Evolutionary conservation across 2,888 invertebrate genomes (phyloP).

Genomic region (Camponotus fellah): DNA sequence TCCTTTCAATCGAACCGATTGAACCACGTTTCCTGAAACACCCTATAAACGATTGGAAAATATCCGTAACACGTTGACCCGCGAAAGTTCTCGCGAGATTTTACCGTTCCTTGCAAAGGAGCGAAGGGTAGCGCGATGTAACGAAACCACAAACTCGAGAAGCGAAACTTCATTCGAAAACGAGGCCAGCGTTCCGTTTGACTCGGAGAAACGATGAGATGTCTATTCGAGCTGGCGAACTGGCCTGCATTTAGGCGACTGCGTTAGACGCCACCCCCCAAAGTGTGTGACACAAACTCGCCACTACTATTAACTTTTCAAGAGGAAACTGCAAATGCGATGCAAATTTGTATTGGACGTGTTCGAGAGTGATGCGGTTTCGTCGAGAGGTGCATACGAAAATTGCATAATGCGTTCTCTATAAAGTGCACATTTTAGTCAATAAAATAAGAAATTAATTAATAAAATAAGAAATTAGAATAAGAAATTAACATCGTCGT

Average conservation of each 20-base stretch:
- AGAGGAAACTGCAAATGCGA: slow-evolving; percentile 29
- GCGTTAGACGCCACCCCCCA: slow-evolving; percentile 44
- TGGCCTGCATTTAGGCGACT: slow-evolving; percentile 41
- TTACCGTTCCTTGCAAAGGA: slow-evolving; percentile 4
- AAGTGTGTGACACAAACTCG: slow-evolving; percentile 60
- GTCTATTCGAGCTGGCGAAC: slow-evolving; percentile 24
- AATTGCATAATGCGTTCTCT: background rate
- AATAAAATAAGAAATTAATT: slow-evolving; percentile 17
- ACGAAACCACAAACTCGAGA: slow-evolving; percentile 33
- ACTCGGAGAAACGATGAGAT: slow-evolving; percentile 29
- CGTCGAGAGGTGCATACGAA: slow-evolving; percentile 21
- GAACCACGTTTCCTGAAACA: background rate
- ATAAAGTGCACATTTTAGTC: background rate
- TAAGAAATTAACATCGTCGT: slow-evolving; percentile 4
- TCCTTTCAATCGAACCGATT: background rate
- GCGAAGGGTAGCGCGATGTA: background rate
- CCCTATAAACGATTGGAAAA: slow-evolving; percentile 35
- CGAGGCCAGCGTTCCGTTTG: slow-evolving; percentile 35
- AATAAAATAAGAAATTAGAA: slow-evolving; percentile 11
- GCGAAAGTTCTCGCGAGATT: slow-evolving; percentile 55
- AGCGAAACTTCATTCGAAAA: slow-evolving; percentile 58
- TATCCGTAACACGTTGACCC: slow-evolving; percentile 49
- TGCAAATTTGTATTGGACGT: slow-evolving; percentile 45
- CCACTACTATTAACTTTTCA: slow-evolving; percentile 69
- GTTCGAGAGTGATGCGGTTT: background rate